phyloP scores from a whole-genome alignment of 2,888 invertebrate genomes.

The Stegophylla sp. region DNA sequence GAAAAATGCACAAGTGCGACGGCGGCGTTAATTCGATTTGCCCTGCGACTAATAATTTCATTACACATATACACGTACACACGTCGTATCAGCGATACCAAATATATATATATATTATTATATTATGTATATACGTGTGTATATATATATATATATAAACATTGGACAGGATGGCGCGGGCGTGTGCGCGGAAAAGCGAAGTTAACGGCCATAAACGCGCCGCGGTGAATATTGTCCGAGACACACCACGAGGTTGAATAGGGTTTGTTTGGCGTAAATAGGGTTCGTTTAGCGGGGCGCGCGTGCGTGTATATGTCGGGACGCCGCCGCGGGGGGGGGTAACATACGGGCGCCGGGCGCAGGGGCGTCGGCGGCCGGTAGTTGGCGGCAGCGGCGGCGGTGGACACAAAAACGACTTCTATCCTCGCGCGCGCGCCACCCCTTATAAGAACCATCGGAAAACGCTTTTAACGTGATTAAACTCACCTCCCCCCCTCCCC shows the following conservation, averaged over 20 bases:
- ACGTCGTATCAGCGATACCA: too few relatives aligned
- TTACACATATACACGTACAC: slow-evolving; percentile 8
- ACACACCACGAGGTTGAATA: slow-evolving; percentile 41
- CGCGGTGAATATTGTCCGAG: slow-evolving; percentile 47
- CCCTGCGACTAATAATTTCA: slow-evolving; percentile 42
- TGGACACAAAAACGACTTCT: slow-evolving; percentile 53
- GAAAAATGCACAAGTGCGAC: slow-evolving; percentile 10
- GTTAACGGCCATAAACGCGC: slow-evolving; percentile 50
- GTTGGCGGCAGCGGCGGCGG: slow-evolving; percentile 19
- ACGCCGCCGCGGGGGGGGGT: slow-evolving; percentile 33
- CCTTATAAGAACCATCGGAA: slow-evolving; percentile 56
- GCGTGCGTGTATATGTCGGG: slow-evolving; percentile 17
- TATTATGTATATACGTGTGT: background rate
- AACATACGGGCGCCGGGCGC: background rate
- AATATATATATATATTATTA: background rate
- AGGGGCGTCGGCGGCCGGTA: background rate
- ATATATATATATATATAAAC: too few relatives aligned
- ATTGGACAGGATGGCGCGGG: background rate
- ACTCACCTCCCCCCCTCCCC: slow-evolving; percentile 52
- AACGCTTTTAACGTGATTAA: slow-evolving; percentile 60
- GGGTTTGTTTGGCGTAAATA: slow-evolving; percentile 52
- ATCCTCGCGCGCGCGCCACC: slow-evolving; percentile 33
- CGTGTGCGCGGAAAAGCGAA: slow-evolving; percentile 41
- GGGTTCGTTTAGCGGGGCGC: slow-evolving; percentile 52
- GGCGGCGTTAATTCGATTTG: slow-evolving; percentile 37